A percentile compares a stretch with the other conserved stretches of the same genome.
Evolutionary conservation across 64 coral and sea anemone species (phyloP).

Genomic region (Acropora tenuis): DNA sequence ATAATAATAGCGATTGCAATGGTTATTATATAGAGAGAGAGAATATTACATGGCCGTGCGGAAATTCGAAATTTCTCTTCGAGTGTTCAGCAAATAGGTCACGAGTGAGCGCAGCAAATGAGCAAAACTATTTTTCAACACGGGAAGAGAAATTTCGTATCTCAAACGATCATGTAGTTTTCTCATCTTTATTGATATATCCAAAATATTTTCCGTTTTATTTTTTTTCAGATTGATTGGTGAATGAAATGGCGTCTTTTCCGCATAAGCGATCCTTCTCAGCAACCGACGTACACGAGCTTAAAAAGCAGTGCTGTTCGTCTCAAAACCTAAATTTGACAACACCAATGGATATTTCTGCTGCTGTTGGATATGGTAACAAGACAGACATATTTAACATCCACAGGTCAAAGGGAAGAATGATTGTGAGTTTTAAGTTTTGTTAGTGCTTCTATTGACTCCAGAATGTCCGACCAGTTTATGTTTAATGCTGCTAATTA

Average conservation of each 20-base stretch:
- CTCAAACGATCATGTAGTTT: too few species aligned
- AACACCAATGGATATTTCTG: conserved; percentile 19
- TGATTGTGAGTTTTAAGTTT: neutral
- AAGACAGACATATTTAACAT: conserved; percentile 37
- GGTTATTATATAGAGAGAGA: too few species aligned
- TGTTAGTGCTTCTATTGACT: too few species aligned
- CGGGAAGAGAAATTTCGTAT: too few species aligned
- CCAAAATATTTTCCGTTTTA: neutral
- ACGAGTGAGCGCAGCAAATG: too few species aligned
- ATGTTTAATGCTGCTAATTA: too few species aligned
- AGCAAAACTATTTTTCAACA: too few species aligned
- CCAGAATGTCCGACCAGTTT: too few species aligned
- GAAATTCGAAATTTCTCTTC: too few species aligned
- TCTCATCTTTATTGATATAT: neutral
- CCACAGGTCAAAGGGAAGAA: neutral
- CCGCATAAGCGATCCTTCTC: neutral
- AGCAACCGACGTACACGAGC: neutral
- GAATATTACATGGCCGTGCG: too few species aligned
- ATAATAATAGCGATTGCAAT: too few species aligned
- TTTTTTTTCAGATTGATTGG: neutral
- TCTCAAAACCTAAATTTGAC: neutral
- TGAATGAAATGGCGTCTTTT: neutral
- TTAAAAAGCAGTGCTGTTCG: neutral
- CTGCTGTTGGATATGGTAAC: conserved; percentile 1
- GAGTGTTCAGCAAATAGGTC: too few species aligned